Evolutionary conservation across 2,797 vertebrate species (phyloP), one percentile per base, ranked within the genome.

Genomic region (Lacerta agilis): DNA sequence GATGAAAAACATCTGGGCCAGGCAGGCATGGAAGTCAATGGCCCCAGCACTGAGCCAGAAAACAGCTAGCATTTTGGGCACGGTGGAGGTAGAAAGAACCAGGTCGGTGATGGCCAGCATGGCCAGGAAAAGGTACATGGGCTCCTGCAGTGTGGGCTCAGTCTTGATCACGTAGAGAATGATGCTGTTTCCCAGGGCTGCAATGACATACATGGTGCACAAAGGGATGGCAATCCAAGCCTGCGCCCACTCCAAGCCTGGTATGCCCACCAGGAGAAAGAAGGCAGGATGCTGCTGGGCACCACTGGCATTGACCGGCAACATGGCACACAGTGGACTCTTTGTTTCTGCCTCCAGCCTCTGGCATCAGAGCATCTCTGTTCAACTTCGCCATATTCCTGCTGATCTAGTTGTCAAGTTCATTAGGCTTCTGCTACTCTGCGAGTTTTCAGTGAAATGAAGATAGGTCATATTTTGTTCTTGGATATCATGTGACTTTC

Each of bases 111-210:
- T 83, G 11, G 97, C 96, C 71, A 97, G 90, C 89, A 97, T 95
- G 81, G 90, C 95, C 66, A 97, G 94, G 82, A 97, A 97, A 87
- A 96, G 96, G 58, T 96, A 97, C 97, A 97, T 97, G 18, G 97
- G 97, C 33, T 96, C 94, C 33, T 87, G 93, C 41, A 97, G 94
- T 61, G 15, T 91, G 33, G 3, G 25, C 15, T 95, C 91, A 8
- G 64, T 93, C 82, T 89, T 41, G 38, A 94, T 91, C 79, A 94
- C 87, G 38, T 67, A 17, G 71, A 91, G 87, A 71, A 95, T 71
- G 41, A 91, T 18, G n/a, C 94, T 96, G 1, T 93, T 81, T n/a
- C 94, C 94, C 8, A 72, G n/a, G 86, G 86, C 78, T 82, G 94
- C 83, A 25, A 93, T 79, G 23, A 79, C 88, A 43, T 94, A 95